phyloP scores from a whole-genome alignment of 2,797 vertebrate genomes.

The Remorina albescens region DNA sequence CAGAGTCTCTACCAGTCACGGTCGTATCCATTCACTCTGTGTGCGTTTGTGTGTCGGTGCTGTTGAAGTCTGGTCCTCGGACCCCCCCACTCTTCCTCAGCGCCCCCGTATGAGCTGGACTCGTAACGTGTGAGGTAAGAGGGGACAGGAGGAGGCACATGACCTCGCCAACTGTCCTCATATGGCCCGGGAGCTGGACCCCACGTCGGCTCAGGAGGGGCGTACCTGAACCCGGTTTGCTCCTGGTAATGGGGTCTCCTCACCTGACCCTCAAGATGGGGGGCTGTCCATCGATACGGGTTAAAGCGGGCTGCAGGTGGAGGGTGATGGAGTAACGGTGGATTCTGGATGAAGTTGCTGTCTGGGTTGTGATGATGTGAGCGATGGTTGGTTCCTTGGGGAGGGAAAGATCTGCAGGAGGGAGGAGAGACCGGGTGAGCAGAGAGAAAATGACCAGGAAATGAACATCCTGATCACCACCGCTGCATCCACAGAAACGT shows the following conservation, averaged over 20 bases:
- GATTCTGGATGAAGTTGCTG: not conserved
- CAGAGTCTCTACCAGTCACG: not conserved
- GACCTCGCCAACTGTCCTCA: slow-evolving; percentile 8
- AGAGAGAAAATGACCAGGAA: not conserved
- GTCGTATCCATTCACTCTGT: not conserved
- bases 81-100: slow-evolving; percentile 10
- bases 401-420: slow-evolving; percentile 46
- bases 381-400: slow-evolving; percentile 6
- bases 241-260: slow-evolving; percentile 4
- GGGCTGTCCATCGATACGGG: slow-evolving; percentile 27
- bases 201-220: not conserved
- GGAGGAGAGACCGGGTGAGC: not conserved
- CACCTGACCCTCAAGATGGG: slow-evolving; percentile 7
- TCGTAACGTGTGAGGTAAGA: slow-evolving; percentile 9
- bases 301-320: not conserved
- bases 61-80: not conserved
- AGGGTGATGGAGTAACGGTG: not conserved
- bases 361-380: not conserved
- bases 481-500: too few species aligned
- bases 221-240: slow-evolving; percentile 2
- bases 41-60: not conserved
- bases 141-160: slow-evolving; percentile 9
- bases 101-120: not conserved
- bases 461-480: too few species aligned
- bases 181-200: not conserved